These are phyloP conservation scores for Neosalanx taihuensis DNA, from an alignment of 2,797 vertebrate genomes.

Conservation along the genomic window DNA sequence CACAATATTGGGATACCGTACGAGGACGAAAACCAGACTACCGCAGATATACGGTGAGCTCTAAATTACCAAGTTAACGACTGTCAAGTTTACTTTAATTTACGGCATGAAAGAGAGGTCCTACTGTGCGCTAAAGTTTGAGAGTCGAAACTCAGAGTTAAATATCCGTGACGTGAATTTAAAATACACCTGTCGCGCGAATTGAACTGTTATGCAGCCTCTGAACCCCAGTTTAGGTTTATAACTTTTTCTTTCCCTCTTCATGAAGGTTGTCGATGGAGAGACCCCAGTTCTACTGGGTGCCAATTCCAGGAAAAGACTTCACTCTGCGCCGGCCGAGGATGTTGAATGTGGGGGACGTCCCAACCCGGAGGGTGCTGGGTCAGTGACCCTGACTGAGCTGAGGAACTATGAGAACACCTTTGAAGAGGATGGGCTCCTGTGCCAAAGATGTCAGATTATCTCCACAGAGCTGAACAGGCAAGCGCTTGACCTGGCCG, in stretches of 20 bases:
- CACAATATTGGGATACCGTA: constrained; percentile 50
- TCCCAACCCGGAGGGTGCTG: constrained; percentile 84
- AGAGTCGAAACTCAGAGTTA: no score
- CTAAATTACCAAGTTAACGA: background rate
- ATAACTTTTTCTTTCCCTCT: constrained; percentile 14
- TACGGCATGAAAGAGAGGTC: background rate
- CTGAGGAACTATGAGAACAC: constrained; percentile 51
- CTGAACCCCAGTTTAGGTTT: background rate
- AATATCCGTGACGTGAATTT: background rate
- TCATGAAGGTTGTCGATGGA: constrained; percentile 71
- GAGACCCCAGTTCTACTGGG: constrained; percentile 63
- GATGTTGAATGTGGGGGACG: constrained; percentile 72
- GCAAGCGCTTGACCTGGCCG: constrained; percentile 78
- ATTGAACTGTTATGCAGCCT: background rate
- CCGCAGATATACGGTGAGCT: constrained; percentile 73
- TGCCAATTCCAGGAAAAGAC: constrained; percentile 72
- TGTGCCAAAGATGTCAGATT: constrained; percentile 85
- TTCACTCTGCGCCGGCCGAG: constrained; percentile 60
- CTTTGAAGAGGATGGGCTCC: constrained; percentile 60
- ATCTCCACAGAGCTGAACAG: constrained; percentile 81
- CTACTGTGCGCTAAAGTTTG: background rate
- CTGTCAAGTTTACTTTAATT: background rate
- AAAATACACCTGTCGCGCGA: background rate
- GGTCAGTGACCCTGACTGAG: constrained; percentile 69
- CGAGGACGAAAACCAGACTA: constrained; percentile 52